Evolutionary conservation across 2,888 invertebrate species (phyloP).

Genomic region (Caenorhabditis panamensis): DNA sequence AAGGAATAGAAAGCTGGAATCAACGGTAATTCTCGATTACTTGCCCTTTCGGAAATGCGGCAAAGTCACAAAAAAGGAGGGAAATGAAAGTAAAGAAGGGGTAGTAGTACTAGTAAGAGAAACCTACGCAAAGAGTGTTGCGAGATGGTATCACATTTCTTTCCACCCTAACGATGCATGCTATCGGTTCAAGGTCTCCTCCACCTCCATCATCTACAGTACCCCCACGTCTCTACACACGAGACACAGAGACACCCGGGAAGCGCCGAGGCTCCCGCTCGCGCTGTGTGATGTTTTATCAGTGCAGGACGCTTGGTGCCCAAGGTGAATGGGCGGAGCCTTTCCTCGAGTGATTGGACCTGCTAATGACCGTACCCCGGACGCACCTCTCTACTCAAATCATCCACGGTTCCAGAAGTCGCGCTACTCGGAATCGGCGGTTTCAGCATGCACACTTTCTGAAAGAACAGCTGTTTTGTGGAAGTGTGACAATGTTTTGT

Average conservation of each 20-base stretch:
- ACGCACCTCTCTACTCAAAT: slow-evolving; percentile 35
- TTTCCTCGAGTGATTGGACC: slow-evolving; percentile 22
- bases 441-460: slow-evolving; percentile 43
- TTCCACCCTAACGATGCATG: slow-evolving; percentile 59
- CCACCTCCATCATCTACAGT: slow-evolving; percentile 34
- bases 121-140: slow-evolving; percentile 40
- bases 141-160: slow-evolving; percentile 63
- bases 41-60: background rate
- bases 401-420: slow-evolving; percentile 39
- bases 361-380: slow-evolving; percentile 20
- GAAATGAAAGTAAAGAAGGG: background rate
- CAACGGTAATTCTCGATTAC: background rate
- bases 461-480: slow-evolving; percentile 9
- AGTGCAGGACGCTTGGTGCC: slow-evolving; percentile 33
- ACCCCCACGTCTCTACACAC: slow-evolving; percentile 10
- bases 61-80: background rate
- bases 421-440: slow-evolving; percentile 30
- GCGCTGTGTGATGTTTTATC: slow-evolving; percentile 43
- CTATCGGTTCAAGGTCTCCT: slow-evolving; percentile 58
- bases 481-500: background rate
- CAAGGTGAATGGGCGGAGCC: slow-evolving; percentile 53
- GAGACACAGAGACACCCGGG: slow-evolving; percentile 24
- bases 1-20: background rate
- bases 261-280: slow-evolving; percentile 43
- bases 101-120: slow-evolving; percentile 15